Percentiles rank a stretch among this genome's conserved stretches.
These are phyloP conservation scores for Acestrorhynchus altus DNA, from an alignment of 2,797 vertebrate genomes.

Conservation along the genomic window DNA sequence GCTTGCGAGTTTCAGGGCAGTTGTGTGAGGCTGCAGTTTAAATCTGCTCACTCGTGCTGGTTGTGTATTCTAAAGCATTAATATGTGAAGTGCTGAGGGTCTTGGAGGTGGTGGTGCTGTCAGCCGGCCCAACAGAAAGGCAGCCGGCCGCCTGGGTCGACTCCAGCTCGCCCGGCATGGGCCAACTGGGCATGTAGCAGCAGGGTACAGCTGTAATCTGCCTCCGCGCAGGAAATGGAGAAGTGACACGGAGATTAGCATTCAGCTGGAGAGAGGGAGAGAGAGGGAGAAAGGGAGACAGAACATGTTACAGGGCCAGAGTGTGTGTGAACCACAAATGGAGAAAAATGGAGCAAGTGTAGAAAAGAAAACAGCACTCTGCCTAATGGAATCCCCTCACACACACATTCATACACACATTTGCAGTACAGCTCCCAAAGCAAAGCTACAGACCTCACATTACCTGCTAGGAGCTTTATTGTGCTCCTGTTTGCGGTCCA, in stretches of 20 bases:
- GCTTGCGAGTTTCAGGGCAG: not conserved
- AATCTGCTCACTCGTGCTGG: not conserved
- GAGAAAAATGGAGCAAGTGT: slow-evolving; percentile 4
- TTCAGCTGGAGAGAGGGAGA: slow-evolving; percentile 24
- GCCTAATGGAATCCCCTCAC: slow-evolving; percentile 54
- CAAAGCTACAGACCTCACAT: not conserved
- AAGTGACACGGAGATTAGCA: slow-evolving; percentile 73
- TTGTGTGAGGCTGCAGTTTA: not conserved
- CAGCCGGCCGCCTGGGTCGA: slow-evolving; percentile 49
- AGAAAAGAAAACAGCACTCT: not conserved
- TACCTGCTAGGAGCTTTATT: slow-evolving; percentile 16
- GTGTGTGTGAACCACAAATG: not conserved
- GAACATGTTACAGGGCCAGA: not conserved
- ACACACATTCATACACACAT: slow-evolving; percentile 47
- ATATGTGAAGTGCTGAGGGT: slow-evolving; percentile 19
- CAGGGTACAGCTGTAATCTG: slow-evolving; percentile 82
- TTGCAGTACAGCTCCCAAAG: not conserved
- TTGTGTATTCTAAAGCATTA: slow-evolving; percentile 1
- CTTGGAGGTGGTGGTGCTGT: slow-evolving; percentile 29
- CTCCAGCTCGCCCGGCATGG: slow-evolving; percentile 59
- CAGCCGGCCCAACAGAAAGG: slow-evolving; percentile 30
- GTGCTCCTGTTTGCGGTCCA: slow-evolving; percentile 24
- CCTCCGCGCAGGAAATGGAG: slow-evolving; percentile 77
- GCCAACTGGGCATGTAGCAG: slow-evolving; percentile 71
- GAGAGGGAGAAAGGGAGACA: not conserved